These are phyloP conservation scores for Paracentrotus lividus DNA, from an alignment of 53 echinoderm and acorn worm species.

Conservation along the genomic window DNA sequence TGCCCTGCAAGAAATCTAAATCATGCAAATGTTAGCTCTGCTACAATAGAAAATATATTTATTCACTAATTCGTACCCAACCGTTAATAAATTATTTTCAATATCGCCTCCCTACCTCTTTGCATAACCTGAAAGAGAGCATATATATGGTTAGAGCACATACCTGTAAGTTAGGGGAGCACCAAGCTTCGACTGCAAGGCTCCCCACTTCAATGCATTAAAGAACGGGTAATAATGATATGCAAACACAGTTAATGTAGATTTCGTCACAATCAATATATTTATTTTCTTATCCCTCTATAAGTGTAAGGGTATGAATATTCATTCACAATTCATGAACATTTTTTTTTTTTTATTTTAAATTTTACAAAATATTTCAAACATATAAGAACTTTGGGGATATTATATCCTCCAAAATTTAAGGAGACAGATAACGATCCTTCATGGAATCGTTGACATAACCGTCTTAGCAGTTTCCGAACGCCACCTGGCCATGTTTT, in stretches of 20 bases:
- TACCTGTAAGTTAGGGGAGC: background rate
- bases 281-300: too few relatives aligned
- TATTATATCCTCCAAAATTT: constrained; percentile 59
- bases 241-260: too few relatives aligned
- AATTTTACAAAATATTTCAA: background rate
- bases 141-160: too few relatives aligned
- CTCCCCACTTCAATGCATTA: background rate
- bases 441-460: constrained; percentile 59
- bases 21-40: too few relatives aligned
- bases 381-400: background rate
- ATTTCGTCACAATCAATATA: too few relatives aligned
- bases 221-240: constrained; percentile 1
- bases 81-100: too few relatives aligned
- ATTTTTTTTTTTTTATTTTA: too few relatives aligned
- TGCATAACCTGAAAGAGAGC: too few relatives aligned
- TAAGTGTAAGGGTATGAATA: background rate
- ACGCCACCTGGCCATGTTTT: constrained; percentile 66
- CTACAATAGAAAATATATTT: too few relatives aligned
- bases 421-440: constrained; percentile 53
- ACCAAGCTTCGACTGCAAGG: background rate
- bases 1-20: too few relatives aligned
- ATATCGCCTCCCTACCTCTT: too few relatives aligned
- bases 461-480: constrained; percentile 69
- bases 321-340: background rate
- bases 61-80: too few relatives aligned